Evolutionary conservation across 1,140 invertebrate genomes (phyloP).

Genomic region (Heliconius hermathena): DNA sequence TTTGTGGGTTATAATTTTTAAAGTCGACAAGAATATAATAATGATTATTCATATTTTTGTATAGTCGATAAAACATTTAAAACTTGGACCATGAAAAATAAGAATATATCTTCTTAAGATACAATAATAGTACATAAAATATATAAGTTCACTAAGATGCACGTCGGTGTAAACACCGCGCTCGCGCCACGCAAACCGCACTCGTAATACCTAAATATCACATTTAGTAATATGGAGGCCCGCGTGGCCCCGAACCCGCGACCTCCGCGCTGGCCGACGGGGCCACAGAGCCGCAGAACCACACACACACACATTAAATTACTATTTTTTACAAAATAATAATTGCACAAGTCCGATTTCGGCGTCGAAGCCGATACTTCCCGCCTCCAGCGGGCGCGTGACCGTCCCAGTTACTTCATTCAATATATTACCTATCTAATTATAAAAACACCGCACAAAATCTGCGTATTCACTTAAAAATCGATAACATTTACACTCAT

Average conservation of each 20-base stretch:
- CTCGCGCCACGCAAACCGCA: constrained; percentile 63
- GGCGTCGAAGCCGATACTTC: constrained; percentile 51
- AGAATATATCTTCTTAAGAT: constrained; percentile 81
- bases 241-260: constrained; percentile 54
- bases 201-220: constrained; percentile 80
- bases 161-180: constrained; percentile 64
- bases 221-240: constrained; percentile 80
- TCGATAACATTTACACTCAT: constrained; percentile 81
- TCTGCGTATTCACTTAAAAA: constrained; percentile 79
- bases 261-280: background rate
- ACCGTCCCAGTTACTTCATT: constrained; percentile 55
- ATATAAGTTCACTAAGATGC: constrained; percentile 79
- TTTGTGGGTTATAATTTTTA: constrained; percentile 77
- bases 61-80: constrained; percentile 82
- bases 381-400: constrained; percentile 32
- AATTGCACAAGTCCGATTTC: constrained; percentile 78
- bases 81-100: constrained; percentile 82
- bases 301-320: constrained; percentile 76
- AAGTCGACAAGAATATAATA: constrained; percentile 81
- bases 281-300: constrained; percentile 39
- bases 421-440: constrained; percentile 82
- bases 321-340: constrained; percentile 81
- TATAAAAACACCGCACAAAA: constrained; percentile 81
- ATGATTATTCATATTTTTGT: constrained; percentile 81
- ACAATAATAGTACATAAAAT: constrained; percentile 82